Base-by-base conservation (phyloP, 2,113 vertebrate species). In the Eulacestoma nigropectus region DNA sequence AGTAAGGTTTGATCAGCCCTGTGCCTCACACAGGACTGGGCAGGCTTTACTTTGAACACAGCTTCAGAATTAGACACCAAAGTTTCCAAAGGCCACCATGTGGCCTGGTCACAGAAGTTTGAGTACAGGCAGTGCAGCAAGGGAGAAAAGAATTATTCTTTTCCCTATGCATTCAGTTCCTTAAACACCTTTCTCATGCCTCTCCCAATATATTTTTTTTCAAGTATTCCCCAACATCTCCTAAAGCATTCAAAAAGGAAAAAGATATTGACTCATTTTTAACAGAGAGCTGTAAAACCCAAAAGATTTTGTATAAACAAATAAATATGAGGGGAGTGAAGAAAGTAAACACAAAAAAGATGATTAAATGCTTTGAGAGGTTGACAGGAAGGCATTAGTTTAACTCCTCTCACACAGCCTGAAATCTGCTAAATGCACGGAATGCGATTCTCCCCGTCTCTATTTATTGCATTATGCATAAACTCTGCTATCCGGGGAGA, bases 401-500 rank as follows among this genome's bases (percentile, higher is more conserved):
- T 60, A 79, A 85, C 42, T 80, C 63, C 67, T 68, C 73, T 88
- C 55, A 4, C 63, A 16, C 4, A 35, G 30, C 39, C 77, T 57
- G 85, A 83, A 70, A 90, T 49, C 80, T 65, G 87, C 63, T 87
- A 69, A 76, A 70, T 2, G 62, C 22, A 46, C 25, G 8, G 33
- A 95, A 64, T 1, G 0, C 64, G 3, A 4, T 65, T 83, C 87
- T 86, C 52, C 75, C 50, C 4, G 0, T 76, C 91, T 53, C 92
- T 55, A n/a, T 82, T 97, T 80, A 89, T 67, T 91, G 73, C 87
- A 79, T 96, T 94, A 79, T 57, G 64, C 93, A 94, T 41, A 65
- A 81, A 93, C 41, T 49, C 84, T 16, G 41, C 93, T 46, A 23
- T 49, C 75, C 3, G 0, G 88, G 86, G 87, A 81, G 79, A 88